Evolutionary conservation across 2,113 vertebrate species (phyloP).

Genomic region (Antechinus stuartii): DNA sequence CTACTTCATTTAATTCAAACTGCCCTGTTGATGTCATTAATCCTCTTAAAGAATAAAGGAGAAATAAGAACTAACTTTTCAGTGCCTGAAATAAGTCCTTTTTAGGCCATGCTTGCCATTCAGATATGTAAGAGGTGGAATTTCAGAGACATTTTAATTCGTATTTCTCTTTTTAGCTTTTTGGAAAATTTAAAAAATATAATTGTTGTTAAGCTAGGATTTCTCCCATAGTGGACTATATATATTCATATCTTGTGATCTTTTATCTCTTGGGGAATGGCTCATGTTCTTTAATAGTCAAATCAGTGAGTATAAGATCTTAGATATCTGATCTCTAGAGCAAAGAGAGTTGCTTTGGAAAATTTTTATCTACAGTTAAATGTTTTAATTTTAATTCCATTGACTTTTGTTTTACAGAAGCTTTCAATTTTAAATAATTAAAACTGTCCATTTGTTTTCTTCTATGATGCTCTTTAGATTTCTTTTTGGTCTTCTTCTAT

Average conservation of each 20-base stretch:
- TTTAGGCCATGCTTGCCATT: background rate
- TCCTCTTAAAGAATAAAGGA: background rate
- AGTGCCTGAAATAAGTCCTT: background rate
- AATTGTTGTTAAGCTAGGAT: background rate
- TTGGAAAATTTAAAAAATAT: background rate
- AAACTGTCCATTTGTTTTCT: background rate
- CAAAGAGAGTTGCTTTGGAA: background rate
- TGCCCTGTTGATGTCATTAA: background rate
- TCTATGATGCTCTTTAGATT: background rate
- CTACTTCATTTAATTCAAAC: background rate
- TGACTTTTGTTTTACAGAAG: background rate
- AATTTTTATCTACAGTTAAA: background rate
- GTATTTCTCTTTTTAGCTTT: background rate
- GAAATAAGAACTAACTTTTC: background rate
- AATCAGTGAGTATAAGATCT: background rate
- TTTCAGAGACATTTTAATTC: background rate
- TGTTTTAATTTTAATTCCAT: background rate
- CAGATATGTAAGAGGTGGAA: background rate
- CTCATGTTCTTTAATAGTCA: background rate
- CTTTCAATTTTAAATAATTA: background rate
- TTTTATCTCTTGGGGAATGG: background rate
- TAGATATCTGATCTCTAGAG: background rate
- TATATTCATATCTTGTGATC: background rate
- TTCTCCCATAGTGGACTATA: background rate
- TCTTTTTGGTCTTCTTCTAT: background rate